Evolutionary conservation across 2,113 vertebrate species (phyloP).

Genomic region (Tupaia chinensis): DNA sequence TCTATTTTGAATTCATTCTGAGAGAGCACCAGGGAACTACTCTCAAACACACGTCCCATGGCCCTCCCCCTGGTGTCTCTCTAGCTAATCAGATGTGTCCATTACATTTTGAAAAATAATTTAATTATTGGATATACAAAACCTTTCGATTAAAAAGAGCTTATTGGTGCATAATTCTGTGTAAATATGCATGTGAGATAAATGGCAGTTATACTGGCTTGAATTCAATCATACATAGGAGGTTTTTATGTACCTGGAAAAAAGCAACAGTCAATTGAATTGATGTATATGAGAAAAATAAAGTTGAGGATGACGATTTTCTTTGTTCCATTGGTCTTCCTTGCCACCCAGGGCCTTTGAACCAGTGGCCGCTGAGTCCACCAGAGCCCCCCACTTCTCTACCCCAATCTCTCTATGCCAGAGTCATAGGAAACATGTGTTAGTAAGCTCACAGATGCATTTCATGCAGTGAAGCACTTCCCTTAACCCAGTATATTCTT

Average conservation of each 20-base stretch:
- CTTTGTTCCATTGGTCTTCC: neutral
- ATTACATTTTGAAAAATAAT: neutral
- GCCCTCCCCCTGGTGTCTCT: fast-evolving
- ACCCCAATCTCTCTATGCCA: neutral
- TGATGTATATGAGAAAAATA: neutral
- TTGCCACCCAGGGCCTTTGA: neutral
- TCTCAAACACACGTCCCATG: neutral
- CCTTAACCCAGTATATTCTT: neutral
- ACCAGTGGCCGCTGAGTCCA: too few relatives aligned
- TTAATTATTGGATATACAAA: neutral
- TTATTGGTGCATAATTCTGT: neutral
- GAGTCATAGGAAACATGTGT: neutral
- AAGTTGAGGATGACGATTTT: neutral
- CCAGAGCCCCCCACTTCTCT: too few relatives aligned
- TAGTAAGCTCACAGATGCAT: neutral
- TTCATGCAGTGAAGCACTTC: neutral
- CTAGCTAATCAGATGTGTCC: neutral
- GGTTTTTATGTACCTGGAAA: neutral
- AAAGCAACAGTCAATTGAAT: neutral
- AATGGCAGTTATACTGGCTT: neutral
- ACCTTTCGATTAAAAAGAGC: neutral
- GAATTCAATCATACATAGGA: neutral
- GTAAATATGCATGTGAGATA: neutral
- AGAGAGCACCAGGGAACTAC: neutral
- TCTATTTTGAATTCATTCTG: neutral